These are phyloP conservation scores for Agapostemon virescens DNA, from an alignment of 2,888 invertebrate genomes.

Conservation along the genomic window DNA sequence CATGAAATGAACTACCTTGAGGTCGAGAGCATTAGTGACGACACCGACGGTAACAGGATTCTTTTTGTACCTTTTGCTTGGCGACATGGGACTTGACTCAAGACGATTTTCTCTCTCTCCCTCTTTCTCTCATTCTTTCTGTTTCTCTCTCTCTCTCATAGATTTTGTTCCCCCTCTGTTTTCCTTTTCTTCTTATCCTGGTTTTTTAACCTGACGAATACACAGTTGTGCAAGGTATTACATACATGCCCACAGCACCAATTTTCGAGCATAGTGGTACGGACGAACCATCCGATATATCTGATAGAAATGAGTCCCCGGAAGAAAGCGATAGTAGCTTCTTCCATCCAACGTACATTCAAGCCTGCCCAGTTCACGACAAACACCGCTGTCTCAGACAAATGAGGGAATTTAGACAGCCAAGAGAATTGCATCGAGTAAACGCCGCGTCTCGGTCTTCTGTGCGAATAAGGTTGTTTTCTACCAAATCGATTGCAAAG, in stretches of 20 bases:
- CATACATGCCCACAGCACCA: slow-evolving; percentile 69
- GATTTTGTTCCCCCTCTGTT: slow-evolving; percentile 14
- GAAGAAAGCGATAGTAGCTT: slow-evolving; percentile 67
- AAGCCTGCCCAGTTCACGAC: slow-evolving; percentile 75
- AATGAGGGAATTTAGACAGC: slow-evolving; percentile 74
- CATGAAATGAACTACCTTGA: slow-evolving; percentile 69
- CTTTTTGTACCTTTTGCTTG: slow-evolving; percentile 44
- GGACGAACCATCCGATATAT: slow-evolving; percentile 65
- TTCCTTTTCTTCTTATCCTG: no score
- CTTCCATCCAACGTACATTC: slow-evolving; percentile 67
- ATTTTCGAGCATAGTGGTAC: slow-evolving; percentile 72
- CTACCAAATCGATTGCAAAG: slow-evolving; percentile 60
- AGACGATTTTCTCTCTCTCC: slow-evolving; percentile 25
- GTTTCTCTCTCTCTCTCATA: slow-evolving; percentile 3
- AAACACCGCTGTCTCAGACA: slow-evolving; percentile 75
- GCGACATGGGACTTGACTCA: slow-evolving; percentile 30
- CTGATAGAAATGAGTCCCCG: slow-evolving; percentile 65
- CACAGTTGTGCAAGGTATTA: slow-evolving; percentile 46
- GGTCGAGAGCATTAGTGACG: slow-evolving; percentile 55
- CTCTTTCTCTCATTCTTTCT: not conserved
- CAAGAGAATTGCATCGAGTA: slow-evolving; percentile 65
- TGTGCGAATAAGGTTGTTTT: slow-evolving; percentile 57
- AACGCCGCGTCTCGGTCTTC: slow-evolving; percentile 37
- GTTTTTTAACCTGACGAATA: slow-evolving; percentile 15
- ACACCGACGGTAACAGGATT: slow-evolving; percentile 65